phyloP scores from a whole-genome alignment of 2,888 invertebrate species.

The Apotomis turbidana region DNA sequence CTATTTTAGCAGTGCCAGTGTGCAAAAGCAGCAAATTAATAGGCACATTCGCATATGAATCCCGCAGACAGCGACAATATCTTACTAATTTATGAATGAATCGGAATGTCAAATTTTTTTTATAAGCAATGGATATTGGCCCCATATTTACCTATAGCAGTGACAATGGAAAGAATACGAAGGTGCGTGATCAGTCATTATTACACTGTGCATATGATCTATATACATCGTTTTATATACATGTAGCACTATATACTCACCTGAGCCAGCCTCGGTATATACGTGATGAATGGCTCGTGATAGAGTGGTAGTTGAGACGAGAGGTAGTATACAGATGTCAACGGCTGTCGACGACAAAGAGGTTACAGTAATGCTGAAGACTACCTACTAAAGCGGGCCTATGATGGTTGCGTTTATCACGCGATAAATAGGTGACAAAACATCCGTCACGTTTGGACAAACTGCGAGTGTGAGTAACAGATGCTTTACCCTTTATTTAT shows the following conservation, averaged over 20 bases:
- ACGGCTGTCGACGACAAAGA: constrained; percentile 64
- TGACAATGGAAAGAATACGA: constrained; percentile 20
- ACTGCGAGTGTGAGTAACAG: too few species aligned
- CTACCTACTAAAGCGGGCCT: too few species aligned
- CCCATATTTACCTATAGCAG: neutral
- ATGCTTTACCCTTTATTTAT: too few species aligned
- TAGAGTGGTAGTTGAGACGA: constrained; percentile 70
- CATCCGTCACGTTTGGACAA: too few species aligned
- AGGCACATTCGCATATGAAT: too few species aligned
- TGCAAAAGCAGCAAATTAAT: too few species aligned
- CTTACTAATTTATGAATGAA: too few species aligned
- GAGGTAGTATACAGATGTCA: constrained; percentile 75
- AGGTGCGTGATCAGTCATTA: constrained; percentile 19
- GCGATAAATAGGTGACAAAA: too few species aligned
- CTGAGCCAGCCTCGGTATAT: constrained; percentile 75
- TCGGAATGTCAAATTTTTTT: too few species aligned
- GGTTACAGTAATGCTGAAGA: neutral
- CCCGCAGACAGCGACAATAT: too few species aligned
- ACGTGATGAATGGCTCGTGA: constrained; percentile 73
- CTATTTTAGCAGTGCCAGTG: too few species aligned
- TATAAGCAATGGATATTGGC: neutral
- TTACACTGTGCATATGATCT: constrained; percentile 18
- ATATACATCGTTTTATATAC: constrained; percentile 36
- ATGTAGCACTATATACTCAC: constrained; percentile 59
- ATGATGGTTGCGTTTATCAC: too few species aligned